Evolutionary conservation across 2,113 vertebrate species (phyloP), one percentile per base, ranked within the genome.

Genomic region (Charina bottae): DNA sequence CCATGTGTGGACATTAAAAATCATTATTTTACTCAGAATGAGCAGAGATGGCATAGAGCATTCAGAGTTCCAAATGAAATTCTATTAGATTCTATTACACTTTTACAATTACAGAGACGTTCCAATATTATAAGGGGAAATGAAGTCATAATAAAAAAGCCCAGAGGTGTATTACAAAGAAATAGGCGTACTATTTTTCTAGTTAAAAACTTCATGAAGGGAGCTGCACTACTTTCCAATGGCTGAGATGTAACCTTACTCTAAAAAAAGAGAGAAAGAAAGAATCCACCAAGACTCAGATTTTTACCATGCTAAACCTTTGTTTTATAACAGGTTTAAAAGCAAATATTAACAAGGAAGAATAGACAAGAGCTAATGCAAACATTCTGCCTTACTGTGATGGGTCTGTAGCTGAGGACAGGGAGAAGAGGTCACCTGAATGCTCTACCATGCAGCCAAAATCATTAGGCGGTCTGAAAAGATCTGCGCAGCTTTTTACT

Each of bases 21-120:
- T 99, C 99, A 99, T 99, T 99, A 99, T 99, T 99, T 98, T 98
- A 98, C 99, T 99, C 98, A 97, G 98, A 99, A 98, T 98, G 99
- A 99, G 98, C 98, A 97, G 98, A 98, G 98, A 98, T 98, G 98
- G 98, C 98, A 98, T 97, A 96, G 98, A 98, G 98, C 98, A 98
- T 98, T 99, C 98, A 98, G 97, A 98, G 98, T 98, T 98, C 98
- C 98, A 99, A 99, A 99, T 99, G 99, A 99, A 99, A 99, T 99
- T 99, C 99, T 99, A 99, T 99, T 99, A 99, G 98, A 99, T 98
- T 99, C 99, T 99, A 99, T 99, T 99, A 99, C 99, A 99, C 98
- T 99, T 99, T 98, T 99, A 99, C 99, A 99, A 99, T 99, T 99
- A 99, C 99, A 99, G 98, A 98, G 98, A 99, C 98, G 97, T 98